Conservation (phyloP, 2,113 vertebrate genomes). For the Corydoras sp. region DNA sequence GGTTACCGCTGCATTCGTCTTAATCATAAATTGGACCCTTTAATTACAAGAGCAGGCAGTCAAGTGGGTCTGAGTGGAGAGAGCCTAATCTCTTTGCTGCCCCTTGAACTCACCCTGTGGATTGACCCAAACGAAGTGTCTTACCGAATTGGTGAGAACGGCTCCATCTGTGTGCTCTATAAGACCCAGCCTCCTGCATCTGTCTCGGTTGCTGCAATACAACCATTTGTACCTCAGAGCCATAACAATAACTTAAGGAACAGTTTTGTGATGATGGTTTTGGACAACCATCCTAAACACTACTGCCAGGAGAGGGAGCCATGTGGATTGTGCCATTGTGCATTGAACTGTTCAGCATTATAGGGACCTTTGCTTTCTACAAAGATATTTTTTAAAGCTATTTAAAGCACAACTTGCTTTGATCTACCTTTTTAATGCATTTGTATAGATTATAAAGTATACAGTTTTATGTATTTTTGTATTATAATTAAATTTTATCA, state of each 20-base stretch:
- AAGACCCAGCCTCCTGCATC: constrained; percentile 52
- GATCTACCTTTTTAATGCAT: constrained; percentile 45
- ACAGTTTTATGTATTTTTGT: constrained; percentile 53
- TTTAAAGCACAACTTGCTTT: constrained; percentile 40
- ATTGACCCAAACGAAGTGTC: constrained; percentile 82
- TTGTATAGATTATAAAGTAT: constrained; percentile 50
- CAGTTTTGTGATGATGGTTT: constrained; percentile 62
- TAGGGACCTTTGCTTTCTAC: constrained; percentile 25
- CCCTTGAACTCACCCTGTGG: constrained; percentile 81
- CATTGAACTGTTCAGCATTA: not conserved
- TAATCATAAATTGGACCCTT: constrained; percentile 81
- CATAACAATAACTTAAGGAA: too few relatives aligned
- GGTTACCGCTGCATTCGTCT: constrained; percentile 84
- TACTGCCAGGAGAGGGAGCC: constrained; percentile 64
- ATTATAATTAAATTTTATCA: constrained; percentile 52
- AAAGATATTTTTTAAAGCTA: constrained; percentile 43
- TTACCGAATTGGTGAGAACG: constrained; percentile 80
- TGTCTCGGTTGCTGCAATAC: not conserved
- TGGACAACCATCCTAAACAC: constrained; percentile 70
- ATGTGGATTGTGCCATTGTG: not conserved
- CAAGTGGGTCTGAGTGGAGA: constrained; percentile 68
- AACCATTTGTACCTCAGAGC: constrained; percentile 51
- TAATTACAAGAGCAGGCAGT: constrained; percentile 67
- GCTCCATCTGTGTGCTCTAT: constrained; percentile 80
- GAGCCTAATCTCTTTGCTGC: constrained; percentile 69